Conservation (phyloP, 2,888 invertebrate genomes). For the Glaucopsyche alexis region DNA sequence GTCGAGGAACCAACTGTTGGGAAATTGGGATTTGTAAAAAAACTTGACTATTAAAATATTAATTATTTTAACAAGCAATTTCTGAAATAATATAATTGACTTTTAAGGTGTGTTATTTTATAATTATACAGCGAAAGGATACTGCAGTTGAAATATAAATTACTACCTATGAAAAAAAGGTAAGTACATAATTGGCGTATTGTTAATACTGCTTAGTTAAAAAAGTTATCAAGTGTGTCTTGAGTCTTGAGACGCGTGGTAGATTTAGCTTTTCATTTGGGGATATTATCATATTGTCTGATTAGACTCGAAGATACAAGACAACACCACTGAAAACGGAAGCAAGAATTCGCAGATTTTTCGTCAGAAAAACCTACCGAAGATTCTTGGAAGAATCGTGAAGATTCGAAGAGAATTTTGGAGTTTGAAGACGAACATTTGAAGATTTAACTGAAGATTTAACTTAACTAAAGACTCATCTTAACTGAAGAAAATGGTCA, state of each 20-base stretch:
- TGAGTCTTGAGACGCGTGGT: not conserved
- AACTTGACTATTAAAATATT: not conserved
- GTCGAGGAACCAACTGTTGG: not conserved
- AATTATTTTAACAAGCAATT: conserved; percentile 10
- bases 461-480: too few species aligned
- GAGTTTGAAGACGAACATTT: too few species aligned
- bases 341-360: too few species aligned
- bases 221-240: not conserved
- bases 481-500: too few species aligned
- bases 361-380: too few species aligned
- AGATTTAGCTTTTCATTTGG: too few species aligned
- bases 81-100: not conserved
- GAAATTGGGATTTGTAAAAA: not conserved
- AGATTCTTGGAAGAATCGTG: too few species aligned
- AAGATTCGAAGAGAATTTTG: too few species aligned
- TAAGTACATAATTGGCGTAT: not conserved
- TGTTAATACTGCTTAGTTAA: not conserved
- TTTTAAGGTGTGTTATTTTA: not conserved
- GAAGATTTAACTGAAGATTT: too few species aligned
- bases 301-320: too few species aligned
- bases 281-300: too few species aligned
- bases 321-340: too few species aligned
- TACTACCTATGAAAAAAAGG: not conserved
- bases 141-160: conserved; percentile 1
- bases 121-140: not conserved